Base-by-base conservation (phyloP, 2,113 vertebrate genomes). In the Cynocephalus volans region DNA sequence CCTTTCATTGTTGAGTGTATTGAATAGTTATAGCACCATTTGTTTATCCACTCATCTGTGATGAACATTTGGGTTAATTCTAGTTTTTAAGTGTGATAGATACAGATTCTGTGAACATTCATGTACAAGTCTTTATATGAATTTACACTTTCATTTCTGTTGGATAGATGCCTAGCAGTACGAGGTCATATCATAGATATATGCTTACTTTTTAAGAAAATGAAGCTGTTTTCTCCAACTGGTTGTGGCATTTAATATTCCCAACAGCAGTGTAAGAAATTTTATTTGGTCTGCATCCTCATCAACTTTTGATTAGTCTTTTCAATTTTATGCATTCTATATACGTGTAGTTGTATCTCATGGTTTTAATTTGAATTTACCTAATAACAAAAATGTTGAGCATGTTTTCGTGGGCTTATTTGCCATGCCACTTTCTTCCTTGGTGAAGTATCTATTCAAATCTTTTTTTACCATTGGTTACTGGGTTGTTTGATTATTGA, bases 211-310 rank as follows among this genome's bases (percentile, higher is more conserved):
- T 88, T 79, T 83, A 70, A 56, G 50, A 56, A 88, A 62, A 33
- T 52, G 7, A 17, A 56, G 31, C 6, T 21, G 15, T 70, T 90
- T 88, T 65, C 15, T 19, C 10, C 69, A 70, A 67, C 13, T 92
- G 52, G 15, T 93, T 86, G n/a, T 82, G 82, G 14, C 21, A 84
- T 72, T 88, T 97, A 73, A 84, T 13, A 62, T 75, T 92, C 2
- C 26, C n/a, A 36, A 60, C 4, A 65, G 6, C 18, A 50, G 2
- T n/a, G 5, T 19, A 33, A 80, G 23, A n/a, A 79, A 67, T 89
- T 79, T 73, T 17, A 85, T 54, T 73, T 75, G n/a, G 1, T 86
- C 14, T 58, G 23, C 18, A 54, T 56, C 52, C n/a, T 52, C 28
- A 26, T 56, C 21, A 80, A 10, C 3, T 41, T 28, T 54, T 60